Evolutionary conservation across 92 coral and sea anemone species (phyloP).

Genomic region (Zoanthus gigantus): DNA sequence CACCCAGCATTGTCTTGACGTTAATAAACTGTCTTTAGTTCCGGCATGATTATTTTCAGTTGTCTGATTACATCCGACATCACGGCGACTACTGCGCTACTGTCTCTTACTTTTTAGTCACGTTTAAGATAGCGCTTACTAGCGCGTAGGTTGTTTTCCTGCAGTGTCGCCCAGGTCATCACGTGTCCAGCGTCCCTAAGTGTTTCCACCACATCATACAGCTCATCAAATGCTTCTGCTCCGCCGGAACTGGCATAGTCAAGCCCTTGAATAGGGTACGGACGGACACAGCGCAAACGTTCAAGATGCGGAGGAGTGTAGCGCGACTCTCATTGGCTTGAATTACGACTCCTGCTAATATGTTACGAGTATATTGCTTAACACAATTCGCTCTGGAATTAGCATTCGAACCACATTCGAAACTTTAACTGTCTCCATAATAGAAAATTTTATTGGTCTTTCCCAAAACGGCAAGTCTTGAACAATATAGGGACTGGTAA

Average conservation of each 20-base stretch:
- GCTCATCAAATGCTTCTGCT: conserved; percentile 76
- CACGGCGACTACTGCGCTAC: conserved; percentile 44
- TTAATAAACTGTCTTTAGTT: not conserved
- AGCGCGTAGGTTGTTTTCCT: conserved; percentile 66
- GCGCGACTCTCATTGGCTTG: conserved; percentile 55
- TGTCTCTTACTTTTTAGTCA: conserved; percentile 62
- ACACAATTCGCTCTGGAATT: conserved; percentile 62
- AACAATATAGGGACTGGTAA: conserved; percentile 31
- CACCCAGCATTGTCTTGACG: conserved; percentile 15
- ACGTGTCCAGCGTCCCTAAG: conserved; percentile 72
- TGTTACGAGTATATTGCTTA: conserved; percentile 51
- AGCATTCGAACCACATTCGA: conserved; percentile 63
- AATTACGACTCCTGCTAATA: conserved; percentile 55
- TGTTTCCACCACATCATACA: conserved; percentile 60
- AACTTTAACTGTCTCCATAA: conserved; percentile 54
- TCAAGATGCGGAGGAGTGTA: conserved; percentile 56
- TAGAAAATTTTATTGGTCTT: conserved; percentile 27
- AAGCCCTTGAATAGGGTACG: conserved; percentile 62
- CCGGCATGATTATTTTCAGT: conserved; percentile 19
- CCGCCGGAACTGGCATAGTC: conserved; percentile 68
- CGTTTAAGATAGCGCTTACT: conserved; percentile 74
- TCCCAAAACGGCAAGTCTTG: conserved; percentile 46
- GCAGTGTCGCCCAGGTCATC: conserved; percentile 66
- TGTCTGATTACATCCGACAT: conserved; percentile 23
- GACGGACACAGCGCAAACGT: conserved; percentile 58